Percentiles rank a stretch among this genome's conserved stretches.
phyloP scores from a whole-genome alignment of 2,113 vertebrate species.

The Nibea albiflora region DNA sequence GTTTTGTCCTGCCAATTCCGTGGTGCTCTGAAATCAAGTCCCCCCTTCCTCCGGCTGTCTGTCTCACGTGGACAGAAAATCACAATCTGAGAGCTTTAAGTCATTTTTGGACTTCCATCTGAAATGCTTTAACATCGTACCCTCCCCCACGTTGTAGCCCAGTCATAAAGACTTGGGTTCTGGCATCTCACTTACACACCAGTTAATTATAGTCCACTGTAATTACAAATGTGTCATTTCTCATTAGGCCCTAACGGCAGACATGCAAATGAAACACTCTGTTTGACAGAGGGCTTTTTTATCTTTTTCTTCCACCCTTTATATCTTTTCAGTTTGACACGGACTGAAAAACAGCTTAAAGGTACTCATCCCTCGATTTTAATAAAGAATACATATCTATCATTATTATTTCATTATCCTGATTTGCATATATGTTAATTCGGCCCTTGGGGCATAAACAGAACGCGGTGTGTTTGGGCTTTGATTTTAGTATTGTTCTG shows the following conservation, averaged over 20 bases:
- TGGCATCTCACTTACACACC: slow-evolving; percentile 72
- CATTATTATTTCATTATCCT: slow-evolving; percentile 55
- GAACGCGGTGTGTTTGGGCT: slow-evolving; percentile 14
- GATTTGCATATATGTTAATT: slow-evolving; percentile 65
- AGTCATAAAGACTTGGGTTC: slow-evolving; percentile 49
- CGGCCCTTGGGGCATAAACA: slow-evolving; percentile 34
- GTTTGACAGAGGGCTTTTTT: slow-evolving; percentile 42
- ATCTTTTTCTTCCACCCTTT: slow-evolving; percentile 32
- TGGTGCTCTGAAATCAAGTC: slow-evolving; percentile 27
- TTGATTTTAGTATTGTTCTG: slow-evolving; percentile 26
- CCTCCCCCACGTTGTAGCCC: neutral
- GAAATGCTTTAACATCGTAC: neutral
- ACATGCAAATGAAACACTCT: slow-evolving; percentile 67
- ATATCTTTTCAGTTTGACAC: slow-evolving; percentile 47
- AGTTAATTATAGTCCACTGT: slow-evolving; percentile 78
- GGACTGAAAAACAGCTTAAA: slow-evolving; percentile 45
- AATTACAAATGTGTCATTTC: slow-evolving; percentile 81
- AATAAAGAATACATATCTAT: slow-evolving; percentile 47
- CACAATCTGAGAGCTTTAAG: neutral
- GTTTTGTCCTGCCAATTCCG: slow-evolving; percentile 47
- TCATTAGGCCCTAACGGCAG: slow-evolving; percentile 72
- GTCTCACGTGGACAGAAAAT: slow-evolving; percentile 16
- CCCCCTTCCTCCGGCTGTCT: neutral
- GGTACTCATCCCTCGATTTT: slow-evolving; percentile 32
- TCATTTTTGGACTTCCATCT: neutral